These are phyloP conservation scores for Himalopsyche kuldschensis DNA, from an alignment of 2,888 invertebrate species.

Conservation along the genomic window DNA sequence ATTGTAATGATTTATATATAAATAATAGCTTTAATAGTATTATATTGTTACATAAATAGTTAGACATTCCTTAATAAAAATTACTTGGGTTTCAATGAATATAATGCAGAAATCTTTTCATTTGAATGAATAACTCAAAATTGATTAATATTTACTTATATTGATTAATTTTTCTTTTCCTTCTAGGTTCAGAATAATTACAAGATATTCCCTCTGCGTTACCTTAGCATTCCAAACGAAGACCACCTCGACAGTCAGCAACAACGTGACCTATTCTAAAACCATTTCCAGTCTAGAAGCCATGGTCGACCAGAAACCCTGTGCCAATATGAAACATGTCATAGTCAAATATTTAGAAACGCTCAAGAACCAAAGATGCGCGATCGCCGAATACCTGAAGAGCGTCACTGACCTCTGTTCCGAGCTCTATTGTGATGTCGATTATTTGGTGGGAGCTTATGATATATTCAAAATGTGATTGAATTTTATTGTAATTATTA, in stretches of 20 bases:
- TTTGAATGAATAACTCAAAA: too few relatives aligned
- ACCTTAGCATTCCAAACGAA: constrained; percentile 6
- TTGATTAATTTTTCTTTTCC: not conserved
- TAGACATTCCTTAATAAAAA: too few relatives aligned
- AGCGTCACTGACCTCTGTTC: constrained; percentile 18
- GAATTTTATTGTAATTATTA: not conserved
- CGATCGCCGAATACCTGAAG: constrained; percentile 11
- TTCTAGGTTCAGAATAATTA: constrained; percentile 34
- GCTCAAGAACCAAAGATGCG: constrained; percentile 12
- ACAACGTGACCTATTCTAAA: not conserved
- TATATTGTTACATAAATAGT: too few relatives aligned
- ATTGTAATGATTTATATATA: too few relatives aligned
- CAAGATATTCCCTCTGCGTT: constrained; percentile 27
- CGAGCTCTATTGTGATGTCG: constrained; percentile 27
- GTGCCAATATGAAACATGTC: constrained; percentile 21
- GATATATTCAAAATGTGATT: constrained; percentile 7
- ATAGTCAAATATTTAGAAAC: constrained; percentile 16
- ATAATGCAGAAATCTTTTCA: too few relatives aligned
- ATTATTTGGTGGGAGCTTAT: constrained; percentile 14
- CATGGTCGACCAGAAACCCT: constrained; percentile 30
- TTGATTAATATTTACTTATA: too few relatives aligned
- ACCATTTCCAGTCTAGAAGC: constrained; percentile 11
- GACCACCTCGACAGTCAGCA: not conserved
- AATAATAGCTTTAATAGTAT: too few relatives aligned
- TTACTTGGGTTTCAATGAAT: too few relatives aligned